Evolutionary conservation across 2,797 vertebrate species (phyloP).

Genomic region (Rhincodon typus): DNA sequence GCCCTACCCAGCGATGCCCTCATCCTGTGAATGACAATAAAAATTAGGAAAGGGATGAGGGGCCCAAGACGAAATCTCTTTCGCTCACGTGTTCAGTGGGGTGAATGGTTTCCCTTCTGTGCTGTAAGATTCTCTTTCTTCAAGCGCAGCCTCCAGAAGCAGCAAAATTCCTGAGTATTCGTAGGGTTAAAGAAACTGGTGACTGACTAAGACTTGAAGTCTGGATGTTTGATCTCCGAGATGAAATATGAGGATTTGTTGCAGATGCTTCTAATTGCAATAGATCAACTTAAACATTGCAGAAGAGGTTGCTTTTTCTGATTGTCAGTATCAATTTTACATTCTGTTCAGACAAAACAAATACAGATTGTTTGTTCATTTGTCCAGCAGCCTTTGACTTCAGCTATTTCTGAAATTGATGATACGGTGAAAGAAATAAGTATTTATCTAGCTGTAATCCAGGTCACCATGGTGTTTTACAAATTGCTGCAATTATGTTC

Average conservation of each 20-base stretch:
- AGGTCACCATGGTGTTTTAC: slow-evolving; percentile 49
- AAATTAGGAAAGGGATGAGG: neutral
- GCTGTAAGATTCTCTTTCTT: neutral
- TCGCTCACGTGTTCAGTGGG: neutral
- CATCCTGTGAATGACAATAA: too few relatives aligned
- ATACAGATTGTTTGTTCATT: slow-evolving; percentile 47
- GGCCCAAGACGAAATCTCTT: neutral
- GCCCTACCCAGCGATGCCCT: too few relatives aligned
- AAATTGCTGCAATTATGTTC: slow-evolving; percentile 53
- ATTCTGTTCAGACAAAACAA: slow-evolving; percentile 47
- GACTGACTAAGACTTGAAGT: neutral
- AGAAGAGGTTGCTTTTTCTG: slow-evolving; percentile 41
- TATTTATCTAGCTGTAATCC: slow-evolving; percentile 51
- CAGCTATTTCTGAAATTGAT: slow-evolving; percentile 42
- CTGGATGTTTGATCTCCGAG: slow-evolving; percentile 44
- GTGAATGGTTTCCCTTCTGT: neutral
- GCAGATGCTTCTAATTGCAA: slow-evolving; percentile 50
- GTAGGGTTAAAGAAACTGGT: neutral
- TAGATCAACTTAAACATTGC: slow-evolving; percentile 50
- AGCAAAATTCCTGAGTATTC: neutral
- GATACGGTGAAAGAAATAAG: slow-evolving; percentile 46
- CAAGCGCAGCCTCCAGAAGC: neutral
- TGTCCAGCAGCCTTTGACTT: slow-evolving; percentile 46
- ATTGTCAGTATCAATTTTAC: slow-evolving; percentile 45
- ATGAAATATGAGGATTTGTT: slow-evolving; percentile 47